A percentile compares a stretch with the other conserved stretches of the same genome.
These are phyloP conservation scores for Chirona hameri DNA, from an alignment of 2,888 invertebrate genomes.

Conservation along the genomic window DNA sequence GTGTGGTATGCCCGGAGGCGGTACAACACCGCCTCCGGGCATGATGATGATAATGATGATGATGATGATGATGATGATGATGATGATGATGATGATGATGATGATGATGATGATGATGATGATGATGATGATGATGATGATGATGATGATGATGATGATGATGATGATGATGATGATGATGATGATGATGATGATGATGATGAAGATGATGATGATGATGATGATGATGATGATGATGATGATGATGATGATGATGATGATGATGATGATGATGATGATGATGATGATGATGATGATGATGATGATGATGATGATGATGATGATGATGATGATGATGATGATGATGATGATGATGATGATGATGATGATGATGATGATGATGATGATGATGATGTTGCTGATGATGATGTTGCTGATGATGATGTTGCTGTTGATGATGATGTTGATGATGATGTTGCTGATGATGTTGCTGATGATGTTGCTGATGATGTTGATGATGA, in stretches of 20 bases:
- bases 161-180: constrained; percentile 30
- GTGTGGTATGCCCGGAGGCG: no score
- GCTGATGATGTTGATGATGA: no score
- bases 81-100: constrained; percentile 30
- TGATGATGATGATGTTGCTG: no score
- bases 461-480: no score
- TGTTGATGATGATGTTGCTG: no score
- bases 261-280: constrained; percentile 29
- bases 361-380: no score
- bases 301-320: constrained; percentile 30
- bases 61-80: constrained; percentile 30
- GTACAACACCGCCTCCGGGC: background rate
- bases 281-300: constrained; percentile 30
- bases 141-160: constrained; percentile 30
- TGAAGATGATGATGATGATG: constrained; percentile 8
- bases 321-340: constrained; percentile 30
- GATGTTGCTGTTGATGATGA: no score
- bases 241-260: constrained; percentile 12
- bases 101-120: constrained; percentile 30
- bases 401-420: no score
- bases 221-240: constrained; percentile 30
- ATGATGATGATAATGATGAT: constrained; percentile 24
- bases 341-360: constrained; percentile 30
- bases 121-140: constrained; percentile 30
- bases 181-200: constrained; percentile 25